phyloP scores from a whole-genome alignment of 2,797 vertebrate genomes.

The Poeciliopsis presidionis region DNA sequence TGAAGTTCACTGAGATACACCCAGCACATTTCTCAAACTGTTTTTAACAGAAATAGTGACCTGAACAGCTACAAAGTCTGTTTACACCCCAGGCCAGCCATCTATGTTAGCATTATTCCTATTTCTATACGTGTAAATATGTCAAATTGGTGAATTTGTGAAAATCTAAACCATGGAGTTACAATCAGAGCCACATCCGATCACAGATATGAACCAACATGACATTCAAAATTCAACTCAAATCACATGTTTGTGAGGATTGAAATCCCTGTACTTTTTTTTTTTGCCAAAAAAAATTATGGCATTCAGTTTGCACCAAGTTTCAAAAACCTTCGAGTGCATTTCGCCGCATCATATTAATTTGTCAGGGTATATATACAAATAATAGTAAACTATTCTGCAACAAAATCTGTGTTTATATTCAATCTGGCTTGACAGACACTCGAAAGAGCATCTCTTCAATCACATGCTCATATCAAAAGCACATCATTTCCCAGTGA shows the following conservation, averaged over 20 bases:
- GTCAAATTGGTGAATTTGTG: background rate
- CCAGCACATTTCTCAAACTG: too few species aligned
- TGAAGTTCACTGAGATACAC: too few species aligned
- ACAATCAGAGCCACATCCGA: background rate
- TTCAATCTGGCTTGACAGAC: background rate
- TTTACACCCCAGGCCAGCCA: background rate
- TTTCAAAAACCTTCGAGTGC: background rate
- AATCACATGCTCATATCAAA: conserved; percentile 32
- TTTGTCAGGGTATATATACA: background rate
- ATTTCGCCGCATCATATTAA: background rate
- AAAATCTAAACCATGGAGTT: background rate
- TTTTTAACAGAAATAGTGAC: background rate
- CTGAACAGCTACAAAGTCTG: background rate
- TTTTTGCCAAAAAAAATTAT: background rate
- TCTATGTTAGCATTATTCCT: background rate
- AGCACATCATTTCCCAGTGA: conserved; percentile 11
- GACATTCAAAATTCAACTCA: background rate
- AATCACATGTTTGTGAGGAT: background rate
- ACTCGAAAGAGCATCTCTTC: conserved; percentile 25
- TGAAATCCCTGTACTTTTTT: background rate
- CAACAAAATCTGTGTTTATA: background rate
- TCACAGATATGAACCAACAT: background rate
- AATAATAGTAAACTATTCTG: background rate
- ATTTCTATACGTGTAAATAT: background rate
- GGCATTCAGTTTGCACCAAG: background rate